A percentile compares a stretch with the other conserved stretches of the same genome.
Conservation (phyloP, 2,888 invertebrate genomes). For the Glaucopsyche alexis region DNA sequence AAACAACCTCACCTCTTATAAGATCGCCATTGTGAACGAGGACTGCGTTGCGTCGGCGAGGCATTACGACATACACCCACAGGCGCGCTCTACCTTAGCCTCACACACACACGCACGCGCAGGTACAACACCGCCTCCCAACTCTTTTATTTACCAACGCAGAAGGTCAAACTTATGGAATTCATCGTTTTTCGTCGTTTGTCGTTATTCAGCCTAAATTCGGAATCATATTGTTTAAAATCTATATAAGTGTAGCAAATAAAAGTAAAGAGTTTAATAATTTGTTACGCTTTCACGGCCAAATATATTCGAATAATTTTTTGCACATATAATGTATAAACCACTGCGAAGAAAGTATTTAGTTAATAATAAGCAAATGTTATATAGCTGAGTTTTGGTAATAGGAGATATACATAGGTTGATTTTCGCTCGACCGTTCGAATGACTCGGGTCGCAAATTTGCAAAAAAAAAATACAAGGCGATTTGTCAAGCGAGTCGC, state of each 20-base stretch:
- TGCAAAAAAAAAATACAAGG: no score
- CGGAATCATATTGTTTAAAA: neutral
- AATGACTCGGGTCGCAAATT: no score
- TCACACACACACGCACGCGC: constrained; percentile 45
- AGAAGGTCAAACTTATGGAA: constrained; percentile 25
- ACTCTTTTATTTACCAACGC: constrained; percentile 28
- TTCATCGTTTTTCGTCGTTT: neutral
- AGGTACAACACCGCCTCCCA: constrained; percentile 57
- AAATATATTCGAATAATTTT: neutral
- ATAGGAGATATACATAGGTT: no score
- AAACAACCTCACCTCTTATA: constrained; percentile 18
- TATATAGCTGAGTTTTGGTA: neutral
- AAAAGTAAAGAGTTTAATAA: neutral
- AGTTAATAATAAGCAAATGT: neutral
- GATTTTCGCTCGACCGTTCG: no score
- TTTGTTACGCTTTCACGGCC: constrained; percentile 1
- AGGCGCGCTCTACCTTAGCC: constrained; percentile 35
- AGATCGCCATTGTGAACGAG: constrained; percentile 54
- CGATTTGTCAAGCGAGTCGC: no score
- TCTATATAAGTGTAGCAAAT: neutral
- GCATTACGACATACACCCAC: constrained; percentile 64
- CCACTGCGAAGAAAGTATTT: neutral
- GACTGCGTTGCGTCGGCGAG: constrained; percentile 55
- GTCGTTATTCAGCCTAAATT: neutral
- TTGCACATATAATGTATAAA: neutral